phyloP scores from a whole-genome alignment of 1,140 invertebrate genomes.

The Meloidogyne floridensis region DNA sequence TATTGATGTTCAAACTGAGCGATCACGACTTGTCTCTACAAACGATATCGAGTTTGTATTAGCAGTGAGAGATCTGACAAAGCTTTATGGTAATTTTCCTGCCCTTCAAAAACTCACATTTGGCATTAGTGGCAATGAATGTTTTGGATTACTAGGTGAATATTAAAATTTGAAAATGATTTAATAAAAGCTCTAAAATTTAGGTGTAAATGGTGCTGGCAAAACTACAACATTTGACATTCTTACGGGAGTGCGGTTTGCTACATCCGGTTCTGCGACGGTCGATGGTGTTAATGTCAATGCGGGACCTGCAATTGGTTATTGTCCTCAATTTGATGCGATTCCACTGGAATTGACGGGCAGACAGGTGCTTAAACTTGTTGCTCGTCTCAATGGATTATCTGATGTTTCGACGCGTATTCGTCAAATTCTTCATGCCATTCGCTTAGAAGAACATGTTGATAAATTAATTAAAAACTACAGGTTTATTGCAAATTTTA shows the following conservation, averaged over 20 bases:
- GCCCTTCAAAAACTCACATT: slow-evolving; percentile 52
- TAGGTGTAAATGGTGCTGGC: slow-evolving; percentile 55
- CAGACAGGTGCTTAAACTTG: slow-evolving; percentile 37
- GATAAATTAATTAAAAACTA: slow-evolving; percentile 48
- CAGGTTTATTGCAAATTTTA: slow-evolving; percentile 17
- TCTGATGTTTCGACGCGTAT: slow-evolving; percentile 37
- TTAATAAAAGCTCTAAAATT: not conserved
- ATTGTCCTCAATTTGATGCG: slow-evolving; percentile 58
- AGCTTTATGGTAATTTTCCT: slow-evolving; percentile 48
- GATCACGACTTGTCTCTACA: slow-evolving; percentile 19
- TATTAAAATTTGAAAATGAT: not conserved
- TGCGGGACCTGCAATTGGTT: slow-evolving; percentile 48
- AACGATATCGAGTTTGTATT: slow-evolving; percentile 35
- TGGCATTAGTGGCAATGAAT: slow-evolving; percentile 48
- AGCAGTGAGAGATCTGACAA: slow-evolving; percentile 46
- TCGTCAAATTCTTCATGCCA: slow-evolving; percentile 36
- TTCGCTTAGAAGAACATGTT: slow-evolving; percentile 36
- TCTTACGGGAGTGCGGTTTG: slow-evolving; percentile 42
- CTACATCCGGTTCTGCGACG: slow-evolving; percentile 40
- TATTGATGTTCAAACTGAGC: slow-evolving; percentile 48
- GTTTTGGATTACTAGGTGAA: slow-evolving; percentile 61
- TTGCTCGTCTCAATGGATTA: slow-evolving; percentile 52
- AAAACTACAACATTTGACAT: slow-evolving; percentile 58
- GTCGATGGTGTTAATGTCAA: slow-evolving; percentile 45
- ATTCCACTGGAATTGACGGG: slow-evolving; percentile 49